Conservation (phyloP, 1,140 invertebrate species). For the Aphelenchoides fujianensis region DNA sequence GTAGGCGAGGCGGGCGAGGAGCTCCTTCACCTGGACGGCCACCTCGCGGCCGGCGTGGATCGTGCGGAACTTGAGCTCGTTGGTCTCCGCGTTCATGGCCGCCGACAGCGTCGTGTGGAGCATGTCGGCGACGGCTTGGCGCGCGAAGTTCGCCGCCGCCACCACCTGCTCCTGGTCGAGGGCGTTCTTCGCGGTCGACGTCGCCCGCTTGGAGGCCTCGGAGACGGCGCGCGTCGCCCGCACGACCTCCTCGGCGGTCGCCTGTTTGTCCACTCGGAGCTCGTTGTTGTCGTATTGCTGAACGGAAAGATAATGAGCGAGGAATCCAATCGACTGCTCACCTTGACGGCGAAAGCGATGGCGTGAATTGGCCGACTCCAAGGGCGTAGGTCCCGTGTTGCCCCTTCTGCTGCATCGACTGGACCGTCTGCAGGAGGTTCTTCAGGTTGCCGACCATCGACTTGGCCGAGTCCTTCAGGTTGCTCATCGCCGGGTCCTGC, state of each 20-base stretch:
- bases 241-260: constrained; percentile 85
- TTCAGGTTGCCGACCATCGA: constrained; percentile 99
- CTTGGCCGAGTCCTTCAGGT: constrained; percentile 96
- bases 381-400: constrained; percentile 88
- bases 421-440: constrained; percentile 94
- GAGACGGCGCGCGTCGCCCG: constrained; percentile 89
- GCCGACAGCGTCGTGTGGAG: constrained; percentile 76
- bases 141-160: constrained; percentile 88
- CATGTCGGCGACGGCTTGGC: constrained; percentile 91
- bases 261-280: constrained; percentile 63
- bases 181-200: constrained; percentile 84
- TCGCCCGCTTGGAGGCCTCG: constrained; percentile 87
- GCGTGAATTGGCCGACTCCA: constrained; percentile 97
- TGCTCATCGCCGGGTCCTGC: constrained; percentile 88
- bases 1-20: constrained; percentile 78
- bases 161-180: constrained; percentile 90
- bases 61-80: constrained; percentile 75
- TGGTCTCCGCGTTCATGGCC: constrained; percentile 77
- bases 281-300: constrained; percentile 77
- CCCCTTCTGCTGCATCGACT: constrained; percentile 96
- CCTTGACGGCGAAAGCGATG: constrained; percentile 91
- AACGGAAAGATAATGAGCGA: too few relatives aligned
- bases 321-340: too few relatives aligned
- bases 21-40: constrained; percentile 72
- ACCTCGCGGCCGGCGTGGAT: constrained; percentile 78